Percentiles rank a stretch among this genome's conserved stretches.
Evolutionary conservation across 2,113 vertebrate genomes (phyloP).

Genomic region (Rissa tridactyla): DNA sequence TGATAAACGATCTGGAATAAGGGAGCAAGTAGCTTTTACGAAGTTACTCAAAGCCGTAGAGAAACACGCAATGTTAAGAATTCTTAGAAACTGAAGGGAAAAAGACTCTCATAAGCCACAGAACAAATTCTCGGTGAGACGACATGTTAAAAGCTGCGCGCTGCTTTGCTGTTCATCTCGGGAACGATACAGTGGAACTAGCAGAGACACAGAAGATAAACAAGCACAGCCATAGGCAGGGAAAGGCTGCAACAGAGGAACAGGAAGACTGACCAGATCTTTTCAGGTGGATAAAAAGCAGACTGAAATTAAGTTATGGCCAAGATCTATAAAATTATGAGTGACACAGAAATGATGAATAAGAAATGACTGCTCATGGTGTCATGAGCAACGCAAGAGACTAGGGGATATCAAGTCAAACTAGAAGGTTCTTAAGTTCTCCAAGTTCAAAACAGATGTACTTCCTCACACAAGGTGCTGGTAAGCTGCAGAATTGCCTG

Average conservation of each 20-base stretch:
- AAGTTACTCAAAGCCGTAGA: neutral
- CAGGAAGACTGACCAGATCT: neutral
- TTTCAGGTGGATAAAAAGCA: neutral
- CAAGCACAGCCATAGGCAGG: neutral
- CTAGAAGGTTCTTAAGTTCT: neutral
- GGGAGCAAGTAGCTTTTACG: neutral
- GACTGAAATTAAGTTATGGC: neutral
- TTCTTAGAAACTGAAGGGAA: neutral
- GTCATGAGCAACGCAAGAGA: neutral
- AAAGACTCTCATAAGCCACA: neutral
- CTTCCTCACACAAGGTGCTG: neutral
- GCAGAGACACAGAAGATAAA: neutral
- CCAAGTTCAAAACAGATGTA: neutral
- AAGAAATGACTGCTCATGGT: neutral
- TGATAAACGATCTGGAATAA: neutral
- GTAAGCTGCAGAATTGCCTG: neutral
- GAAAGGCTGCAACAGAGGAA: neutral
- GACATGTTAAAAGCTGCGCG: neutral
- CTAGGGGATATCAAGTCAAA: neutral
- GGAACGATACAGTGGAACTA: neutral
- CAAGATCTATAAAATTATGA: neutral
- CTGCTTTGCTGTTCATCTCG: neutral
- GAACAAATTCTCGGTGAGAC: neutral
- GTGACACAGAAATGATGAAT: neutral
- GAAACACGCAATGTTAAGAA: neutral